Conservation (phyloP, 2,113 vertebrate species). For the Mionectes macconnelli region DNA sequence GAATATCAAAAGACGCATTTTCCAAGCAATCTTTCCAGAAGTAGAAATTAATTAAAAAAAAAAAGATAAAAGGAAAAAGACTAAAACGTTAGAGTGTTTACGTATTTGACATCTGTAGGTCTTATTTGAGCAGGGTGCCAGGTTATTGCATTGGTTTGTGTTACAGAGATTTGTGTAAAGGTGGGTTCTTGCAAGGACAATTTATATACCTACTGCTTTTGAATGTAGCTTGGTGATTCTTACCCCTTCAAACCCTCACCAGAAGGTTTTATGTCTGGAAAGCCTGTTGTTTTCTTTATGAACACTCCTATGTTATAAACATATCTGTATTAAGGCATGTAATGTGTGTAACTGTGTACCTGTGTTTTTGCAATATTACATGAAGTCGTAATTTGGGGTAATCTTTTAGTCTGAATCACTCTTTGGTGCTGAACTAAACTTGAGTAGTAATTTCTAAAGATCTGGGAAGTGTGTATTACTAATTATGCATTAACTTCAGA, state of each 20-base stretch:
- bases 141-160: background rate
- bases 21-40: background rate
- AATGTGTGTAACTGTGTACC: background rate
- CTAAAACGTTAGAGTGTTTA: background rate
- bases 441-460: background rate
- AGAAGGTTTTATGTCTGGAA: background rate
- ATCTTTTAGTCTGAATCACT: background rate
- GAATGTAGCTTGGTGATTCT: background rate
- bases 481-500: background rate
- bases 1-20: background rate
- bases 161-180: background rate
- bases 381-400: background rate
- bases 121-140: background rate
- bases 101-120: background rate
- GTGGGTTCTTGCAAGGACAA: background rate
- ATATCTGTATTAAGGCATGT: background rate
- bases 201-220: background rate
- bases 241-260: background rate
- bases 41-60: background rate
- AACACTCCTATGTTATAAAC: background rate
- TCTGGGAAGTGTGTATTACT: background rate
- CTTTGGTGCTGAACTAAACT: background rate
- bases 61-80: accelerated
- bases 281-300: background rate
- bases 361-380: background rate